Conservation (phyloP, 1,140 invertebrate genomes). For the Anoplolepis gracilipes region DNA sequence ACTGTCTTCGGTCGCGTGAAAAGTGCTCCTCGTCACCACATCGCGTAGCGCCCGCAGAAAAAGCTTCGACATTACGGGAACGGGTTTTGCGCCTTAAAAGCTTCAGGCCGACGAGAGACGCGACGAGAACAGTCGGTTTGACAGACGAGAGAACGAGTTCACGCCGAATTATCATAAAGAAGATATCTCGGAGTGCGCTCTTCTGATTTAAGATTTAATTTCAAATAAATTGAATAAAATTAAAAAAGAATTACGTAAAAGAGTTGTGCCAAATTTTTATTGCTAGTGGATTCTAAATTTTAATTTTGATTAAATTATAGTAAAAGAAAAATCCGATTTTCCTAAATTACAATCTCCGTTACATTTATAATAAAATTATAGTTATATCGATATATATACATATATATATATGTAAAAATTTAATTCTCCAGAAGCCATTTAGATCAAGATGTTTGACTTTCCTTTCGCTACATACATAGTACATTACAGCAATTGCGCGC, state of each 20-base stretch:
- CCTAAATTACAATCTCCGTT: neutral
- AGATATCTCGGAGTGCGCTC: conserved; percentile 1
- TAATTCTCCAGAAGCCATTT: neutral
- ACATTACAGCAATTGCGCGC: neutral
- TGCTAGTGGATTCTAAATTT: neutral
- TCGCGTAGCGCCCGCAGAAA: conserved; percentile 4
- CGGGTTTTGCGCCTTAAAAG: conserved; percentile 64
- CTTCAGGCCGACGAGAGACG: conserved; percentile 1
- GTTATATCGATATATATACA: neutral
- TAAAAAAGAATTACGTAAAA: neutral
- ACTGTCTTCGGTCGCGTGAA: conserved; percentile 46
- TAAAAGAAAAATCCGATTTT: neutral
- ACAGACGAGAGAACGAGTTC: conserved; percentile 27
- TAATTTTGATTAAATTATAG: neutral
- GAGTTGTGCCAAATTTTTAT: neutral
- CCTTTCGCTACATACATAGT: neutral
- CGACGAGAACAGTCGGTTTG: conserved; percentile 29
- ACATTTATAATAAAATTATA: neutral
- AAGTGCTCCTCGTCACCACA: conserved; percentile 43
- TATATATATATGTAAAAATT: neutral
- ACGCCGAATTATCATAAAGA: conserved; percentile 20
- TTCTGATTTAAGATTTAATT: neutral
- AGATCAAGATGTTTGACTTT: neutral
- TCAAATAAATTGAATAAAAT: neutral
- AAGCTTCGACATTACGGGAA: conserved; percentile 45